Conservation (phyloP, 92 coral and sea anemone species). For the Blastomussa wellsi region DNA sequence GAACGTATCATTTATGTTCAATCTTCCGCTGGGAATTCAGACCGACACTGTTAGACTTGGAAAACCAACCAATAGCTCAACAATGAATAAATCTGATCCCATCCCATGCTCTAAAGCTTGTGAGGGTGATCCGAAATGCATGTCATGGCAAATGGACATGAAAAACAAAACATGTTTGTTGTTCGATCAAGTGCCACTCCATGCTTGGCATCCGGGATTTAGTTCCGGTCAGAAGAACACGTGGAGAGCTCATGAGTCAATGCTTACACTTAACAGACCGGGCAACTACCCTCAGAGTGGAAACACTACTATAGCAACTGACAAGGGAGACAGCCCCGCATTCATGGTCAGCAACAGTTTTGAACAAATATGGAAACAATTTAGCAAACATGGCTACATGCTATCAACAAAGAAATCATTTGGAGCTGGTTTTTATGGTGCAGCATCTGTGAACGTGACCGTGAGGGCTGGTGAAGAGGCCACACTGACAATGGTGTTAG, state of each 20-base stretch:
- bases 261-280: slow-evolving; percentile 43
- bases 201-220: slow-evolving; percentile 28
- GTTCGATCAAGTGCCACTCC: slow-evolving; percentile 17
- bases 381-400: slow-evolving; percentile 29
- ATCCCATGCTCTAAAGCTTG: slow-evolving; percentile 13
- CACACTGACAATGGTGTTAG: slow-evolving; percentile 33
- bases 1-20: slow-evolving; percentile 39
- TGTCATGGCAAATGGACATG: slow-evolving; percentile 34
- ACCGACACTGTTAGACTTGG: slow-evolving; percentile 25
- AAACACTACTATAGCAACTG: slow-evolving; percentile 29
- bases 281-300: slow-evolving; percentile 47
- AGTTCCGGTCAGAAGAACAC: slow-evolving; percentile 39
- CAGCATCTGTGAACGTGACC: slow-evolving; percentile 18
- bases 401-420: slow-evolving; percentile 7
- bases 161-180: slow-evolving; percentile 26
- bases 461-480: slow-evolving; percentile 25
- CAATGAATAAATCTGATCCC: background rate
- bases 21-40: slow-evolving; percentile 44
- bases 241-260: slow-evolving; percentile 41
- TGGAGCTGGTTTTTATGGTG: slow-evolving; percentile 34
- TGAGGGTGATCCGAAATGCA: background rate
- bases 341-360: slow-evolving; percentile 43
- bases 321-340: slow-evolving; percentile 1
- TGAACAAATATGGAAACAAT: slow-evolving; percentile 35
- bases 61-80: background rate